Evolutionary conservation across 2,797 vertebrate species (phyloP), one percentile per base, ranked within the genome.

Genomic region (Parauchenoglanis punctatus): DNA sequence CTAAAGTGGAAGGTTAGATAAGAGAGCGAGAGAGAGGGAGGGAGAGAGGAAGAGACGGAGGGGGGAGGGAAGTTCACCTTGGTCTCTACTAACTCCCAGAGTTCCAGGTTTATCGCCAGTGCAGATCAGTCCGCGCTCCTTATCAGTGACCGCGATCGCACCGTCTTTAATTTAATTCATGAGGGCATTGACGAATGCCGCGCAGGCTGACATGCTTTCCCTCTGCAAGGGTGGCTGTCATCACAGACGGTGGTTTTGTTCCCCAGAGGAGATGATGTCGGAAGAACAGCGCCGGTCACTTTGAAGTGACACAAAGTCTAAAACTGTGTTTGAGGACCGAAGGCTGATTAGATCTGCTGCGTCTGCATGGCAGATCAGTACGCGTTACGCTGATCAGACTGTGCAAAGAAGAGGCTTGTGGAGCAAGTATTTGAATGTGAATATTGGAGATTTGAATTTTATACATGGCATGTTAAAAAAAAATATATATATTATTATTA

Each of bases 161-260:
- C 83, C 40, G 17, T 63, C 83, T 86, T 90, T 92, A 86, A 90
- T 91, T 92, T 87, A 84, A 90, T 90, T 88, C 88, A 85, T 67
- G 85, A 90, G 85, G 65, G 87, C 88, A 90, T 90, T 88, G 90
- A 90, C 84, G 85, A 90, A 80, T 44, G 84, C 78, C 78, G 81
- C 65, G 31, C 85, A 59, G 85, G 61, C 54, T 76, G 83, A 82
- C 72, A 54, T 49, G 59, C 65, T 83, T 72, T 73, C 85, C 20
- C 84, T 58, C 67, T 80, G 49, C 83, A 72, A 90, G 87, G 87
- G 82, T 86, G 83, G 56, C 88, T 81, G 88, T 89, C 88, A 86
- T 89, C 88, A 52, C 77, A 86, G 85, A 86, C 85, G 83, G 75
- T 46, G 56, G 85, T 78, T 83, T 73, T 67, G 88, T 86, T 86